phyloP scores from a whole-genome alignment of 2,888 invertebrate genomes.

The Miltochrista miniata region DNA sequence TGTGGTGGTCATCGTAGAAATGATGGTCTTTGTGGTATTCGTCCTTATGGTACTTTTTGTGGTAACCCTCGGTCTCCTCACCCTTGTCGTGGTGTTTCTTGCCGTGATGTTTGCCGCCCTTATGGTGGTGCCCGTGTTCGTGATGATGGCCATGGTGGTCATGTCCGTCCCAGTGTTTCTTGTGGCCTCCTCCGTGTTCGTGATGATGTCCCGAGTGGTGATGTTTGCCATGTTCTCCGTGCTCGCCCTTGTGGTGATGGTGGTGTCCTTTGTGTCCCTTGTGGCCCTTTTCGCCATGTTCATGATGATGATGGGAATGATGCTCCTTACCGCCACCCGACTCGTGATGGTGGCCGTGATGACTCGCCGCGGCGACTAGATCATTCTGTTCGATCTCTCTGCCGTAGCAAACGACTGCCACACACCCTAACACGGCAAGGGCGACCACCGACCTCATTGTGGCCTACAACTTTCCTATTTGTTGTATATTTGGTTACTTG shows the following conservation, averaged over 20 bases:
- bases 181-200: constrained; percentile 91
- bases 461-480: constrained; percentile 41
- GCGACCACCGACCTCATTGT: constrained; percentile 77
- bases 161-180: constrained; percentile 90
- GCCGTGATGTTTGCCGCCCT: constrained; percentile 90
- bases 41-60: constrained; percentile 94
- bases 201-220: constrained; percentile 90
- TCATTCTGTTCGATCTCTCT: constrained; percentile 71
- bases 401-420: constrained; percentile 59
- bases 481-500: constrained; percentile 66
- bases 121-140: constrained; percentile 90
- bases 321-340: constrained; percentile 88
- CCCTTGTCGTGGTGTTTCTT: constrained; percentile 94
- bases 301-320: constrained; percentile 86
- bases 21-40: constrained; percentile 94
- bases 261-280: constrained; percentile 91
- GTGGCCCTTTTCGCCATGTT: constrained; percentile 89
- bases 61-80: constrained; percentile 91
- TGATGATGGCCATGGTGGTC: constrained; percentile 90
- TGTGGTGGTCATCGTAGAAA: constrained; percentile 94
- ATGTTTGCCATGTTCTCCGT: constrained; percentile 90
- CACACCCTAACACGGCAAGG: constrained; percentile 67
- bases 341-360: constrained; percentile 83
- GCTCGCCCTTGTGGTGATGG: constrained; percentile 90
- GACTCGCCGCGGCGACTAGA: constrained; percentile 78